Evolutionary conservation across 1,140 invertebrate species (phyloP).

Genomic region (Ostrea denselamellosa): DNA sequence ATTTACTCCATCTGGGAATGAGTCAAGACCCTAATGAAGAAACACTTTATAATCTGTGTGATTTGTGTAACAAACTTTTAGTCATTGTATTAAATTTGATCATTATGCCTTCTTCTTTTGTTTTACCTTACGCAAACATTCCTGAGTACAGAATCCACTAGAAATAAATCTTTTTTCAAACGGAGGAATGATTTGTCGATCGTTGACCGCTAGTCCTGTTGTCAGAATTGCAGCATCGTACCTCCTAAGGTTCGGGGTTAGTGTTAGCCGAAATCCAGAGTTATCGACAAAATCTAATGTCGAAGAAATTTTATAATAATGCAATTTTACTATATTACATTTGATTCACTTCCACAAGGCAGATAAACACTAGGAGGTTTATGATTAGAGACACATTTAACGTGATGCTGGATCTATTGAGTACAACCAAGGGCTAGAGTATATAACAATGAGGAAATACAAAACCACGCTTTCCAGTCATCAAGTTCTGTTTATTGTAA

Average conservation of each 20-base stretch:
- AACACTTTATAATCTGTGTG: not conserved
- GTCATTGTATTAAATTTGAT: not conserved
- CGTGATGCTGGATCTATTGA: too few relatives aligned
- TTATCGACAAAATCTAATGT: conserved; percentile 44
- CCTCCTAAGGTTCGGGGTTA: conserved; percentile 37
- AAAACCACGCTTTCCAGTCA: too few relatives aligned
- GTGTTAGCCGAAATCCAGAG: conserved; percentile 46
- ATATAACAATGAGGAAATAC: too few relatives aligned
- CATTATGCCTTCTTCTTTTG: not conserved
- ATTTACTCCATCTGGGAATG: conserved; percentile 30
- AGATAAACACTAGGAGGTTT: too few relatives aligned
- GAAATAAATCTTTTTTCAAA: conserved; percentile 41
- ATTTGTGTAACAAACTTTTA: not conserved
- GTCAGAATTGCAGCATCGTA: conserved; percentile 45
- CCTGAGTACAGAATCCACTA: conserved; percentile 23
- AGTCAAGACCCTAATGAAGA: not conserved
- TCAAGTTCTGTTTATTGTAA: too few relatives aligned
- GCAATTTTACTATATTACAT: too few relatives aligned
- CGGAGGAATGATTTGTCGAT: conserved; percentile 45
- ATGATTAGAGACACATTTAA: too few relatives aligned
- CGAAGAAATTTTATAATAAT: not conserved
- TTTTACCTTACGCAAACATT: conserved; percentile 40
- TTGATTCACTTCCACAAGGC: too few relatives aligned
- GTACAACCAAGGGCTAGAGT: too few relatives aligned
- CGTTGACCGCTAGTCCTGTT: not conserved